Conservation (phyloP, 2,797 vertebrate genomes). For the Sebastes flavidus region DNA sequence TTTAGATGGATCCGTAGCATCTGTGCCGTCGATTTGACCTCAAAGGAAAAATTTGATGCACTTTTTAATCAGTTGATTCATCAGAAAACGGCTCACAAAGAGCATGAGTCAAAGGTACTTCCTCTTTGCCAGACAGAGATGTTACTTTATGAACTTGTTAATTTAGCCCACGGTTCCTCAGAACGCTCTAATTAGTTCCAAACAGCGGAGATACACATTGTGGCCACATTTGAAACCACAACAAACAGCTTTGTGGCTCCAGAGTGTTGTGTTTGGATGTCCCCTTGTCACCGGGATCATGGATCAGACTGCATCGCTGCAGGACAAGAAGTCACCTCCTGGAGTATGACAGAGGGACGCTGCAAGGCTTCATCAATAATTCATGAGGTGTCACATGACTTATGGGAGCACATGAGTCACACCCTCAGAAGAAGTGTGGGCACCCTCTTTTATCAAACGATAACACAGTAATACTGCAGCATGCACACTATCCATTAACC, state of each 20-base stretch:
- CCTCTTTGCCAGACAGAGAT: neutral
- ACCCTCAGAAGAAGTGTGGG: constrained; percentile 17
- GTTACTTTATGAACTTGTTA: neutral
- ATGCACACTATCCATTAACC: neutral
- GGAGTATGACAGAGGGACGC: constrained; percentile 15
- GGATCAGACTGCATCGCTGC: neutral
- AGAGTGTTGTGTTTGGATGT: neutral
- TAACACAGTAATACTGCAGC: neutral
- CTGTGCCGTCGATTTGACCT: neutral
- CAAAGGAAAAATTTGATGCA: neutral
- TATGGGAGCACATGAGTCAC: constrained; percentile 72
- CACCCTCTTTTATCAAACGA: neutral
- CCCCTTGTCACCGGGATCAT: neutral
- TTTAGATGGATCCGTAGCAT: neutral
- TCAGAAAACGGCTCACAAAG: neutral
- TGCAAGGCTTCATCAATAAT: constrained; percentile 57
- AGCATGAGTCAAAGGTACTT: constrained; percentile 9
- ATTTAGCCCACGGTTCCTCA: neutral
- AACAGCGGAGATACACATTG: neutral
- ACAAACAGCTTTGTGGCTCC: neutral
- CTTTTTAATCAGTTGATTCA: neutral
- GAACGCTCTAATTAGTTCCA: neutral
- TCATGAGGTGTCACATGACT: constrained; percentile 67
- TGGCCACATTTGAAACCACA: neutral
- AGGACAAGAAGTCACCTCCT: constrained; percentile 30